Conservation (phyloP, 2,113 vertebrate species). For the Gopherus evgoodei region DNA sequence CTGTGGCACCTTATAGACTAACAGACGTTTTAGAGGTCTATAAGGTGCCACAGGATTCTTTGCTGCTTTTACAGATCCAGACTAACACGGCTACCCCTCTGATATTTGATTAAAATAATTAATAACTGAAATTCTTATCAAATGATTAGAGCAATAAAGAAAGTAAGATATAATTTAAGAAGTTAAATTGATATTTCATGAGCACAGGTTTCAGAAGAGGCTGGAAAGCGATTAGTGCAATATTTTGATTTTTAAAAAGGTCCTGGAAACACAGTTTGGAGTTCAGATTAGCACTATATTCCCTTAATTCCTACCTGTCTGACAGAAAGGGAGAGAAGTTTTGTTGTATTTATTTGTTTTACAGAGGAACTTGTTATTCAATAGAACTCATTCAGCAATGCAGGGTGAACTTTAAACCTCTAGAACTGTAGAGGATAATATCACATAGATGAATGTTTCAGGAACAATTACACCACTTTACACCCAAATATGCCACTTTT, state of each 20-base stretch:
- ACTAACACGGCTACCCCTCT: no score
- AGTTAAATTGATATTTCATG: conserved; percentile 48
- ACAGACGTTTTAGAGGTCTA: no score
- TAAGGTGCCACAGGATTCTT: no score
- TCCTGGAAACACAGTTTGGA: background rate
- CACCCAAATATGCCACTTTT: no score
- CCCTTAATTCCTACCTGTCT: background rate
- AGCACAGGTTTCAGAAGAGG: conserved; percentile 40
- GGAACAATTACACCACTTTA: conserved; percentile 22
- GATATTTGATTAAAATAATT: background rate
- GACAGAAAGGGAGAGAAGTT: background rate
- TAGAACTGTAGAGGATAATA: background rate
- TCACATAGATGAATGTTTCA: conserved; percentile 35
- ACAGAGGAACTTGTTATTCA: background rate
- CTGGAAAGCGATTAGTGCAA: background rate
- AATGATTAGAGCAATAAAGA: conserved; percentile 13
- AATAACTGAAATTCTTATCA: conserved; percentile 47
- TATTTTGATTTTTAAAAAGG: conserved; percentile 39
- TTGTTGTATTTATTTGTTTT: background rate
- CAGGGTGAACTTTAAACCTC: background rate
- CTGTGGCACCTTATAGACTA: no score
- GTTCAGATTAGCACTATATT: conserved; percentile 16
- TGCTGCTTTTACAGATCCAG: no score
- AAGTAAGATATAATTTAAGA: conserved; percentile 46
- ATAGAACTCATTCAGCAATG: background rate